phyloP scores from a whole-genome alignment of 2,797 vertebrate species.

The Etheostoma perlongum region DNA sequence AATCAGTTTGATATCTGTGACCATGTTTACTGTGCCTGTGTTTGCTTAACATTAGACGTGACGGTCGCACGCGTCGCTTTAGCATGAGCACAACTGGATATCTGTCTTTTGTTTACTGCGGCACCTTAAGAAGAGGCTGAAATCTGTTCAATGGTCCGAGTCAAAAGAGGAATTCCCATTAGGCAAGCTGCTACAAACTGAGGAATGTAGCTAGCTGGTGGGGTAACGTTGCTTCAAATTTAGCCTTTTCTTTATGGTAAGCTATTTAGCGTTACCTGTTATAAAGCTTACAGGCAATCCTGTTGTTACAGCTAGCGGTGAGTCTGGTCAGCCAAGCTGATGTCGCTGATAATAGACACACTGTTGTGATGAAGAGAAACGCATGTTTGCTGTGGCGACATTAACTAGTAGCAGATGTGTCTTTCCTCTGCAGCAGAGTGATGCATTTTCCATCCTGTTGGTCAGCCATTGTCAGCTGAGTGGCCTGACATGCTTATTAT shows the following conservation, averaged over 20 bases:
- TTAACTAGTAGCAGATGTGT: conserved; percentile 46
- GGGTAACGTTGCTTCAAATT: conserved; percentile 3
- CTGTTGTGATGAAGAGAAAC: neutral
- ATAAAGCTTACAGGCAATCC: conserved; percentile 10
- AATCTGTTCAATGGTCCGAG: neutral
- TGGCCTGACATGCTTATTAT: conserved; percentile 42
- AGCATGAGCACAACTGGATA: neutral
- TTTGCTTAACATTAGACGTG: conserved; percentile 12
- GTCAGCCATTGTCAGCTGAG: conserved; percentile 52
- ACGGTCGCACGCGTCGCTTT: accelerated
- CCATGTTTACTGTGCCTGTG: conserved; percentile 26
- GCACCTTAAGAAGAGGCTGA: neutral
- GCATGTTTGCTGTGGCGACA: conserved; percentile 5
- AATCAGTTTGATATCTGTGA: conserved; percentile 45
- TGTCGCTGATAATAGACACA: conserved; percentile 19
- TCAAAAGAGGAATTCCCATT: neutral
- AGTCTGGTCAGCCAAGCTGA: neutral
- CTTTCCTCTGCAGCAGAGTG: conserved; percentile 7
- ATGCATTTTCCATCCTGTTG: conserved; percentile 34
- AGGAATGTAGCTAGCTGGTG: conserved; percentile 33
- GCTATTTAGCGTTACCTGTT: conserved; percentile 7
- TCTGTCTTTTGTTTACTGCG: conserved; percentile 14
- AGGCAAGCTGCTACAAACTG: neutral
- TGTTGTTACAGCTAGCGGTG: conserved; percentile 1
- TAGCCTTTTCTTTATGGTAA: neutral